Evolutionary conservation across 2,888 invertebrate genomes (phyloP), one percentile per base, ranked within the genome.

Genomic region (Hanleya hanleyi): DNA sequence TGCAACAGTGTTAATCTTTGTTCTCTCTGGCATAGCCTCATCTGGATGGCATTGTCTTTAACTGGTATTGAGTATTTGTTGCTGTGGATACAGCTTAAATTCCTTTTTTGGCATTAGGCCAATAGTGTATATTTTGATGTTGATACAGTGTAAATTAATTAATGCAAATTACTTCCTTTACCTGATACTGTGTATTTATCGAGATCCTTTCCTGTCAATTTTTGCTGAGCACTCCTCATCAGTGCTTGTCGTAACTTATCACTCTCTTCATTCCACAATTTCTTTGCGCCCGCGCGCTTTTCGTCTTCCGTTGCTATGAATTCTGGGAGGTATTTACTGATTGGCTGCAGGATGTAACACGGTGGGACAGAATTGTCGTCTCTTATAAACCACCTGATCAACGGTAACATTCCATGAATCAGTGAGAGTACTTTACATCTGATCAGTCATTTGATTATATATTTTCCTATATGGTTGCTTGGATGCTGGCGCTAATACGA

Each of bases 331-430:
- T 92, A 92, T n/a, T 67, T 91, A 74, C 92, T 91, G 67, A 92
- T 92, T 35, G 93, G 92, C 82, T 93, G 94, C 69, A 96, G 92
- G 38, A 95, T 92, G 91, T 95, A 95, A 89, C 95, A 95, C 33
- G 95, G 94, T 35, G 95, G 95, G 80, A 94, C 93, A 67, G 95
- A 94, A 64, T 94, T 93, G 79, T 93, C 93, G 88, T 96, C 96
- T 67, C 94, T 91, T 73, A 91, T 92, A 86, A 95, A 95, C 94
- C 94, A 90, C 79, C 91, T 91, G n/a, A n/a, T n/a, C n/a, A n/a
- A n/a, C n/a, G n/a, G n/a, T n/a, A n/a, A n/a, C n/a, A n/a, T n/a
- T n/a, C n/a, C n/a, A n/a, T n/a, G n/a, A n/a, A n/a, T n/a, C n/a
- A n/a, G n/a, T n/a, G n/a, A n/a, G n/a, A n/a, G n/a, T n/a, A n/a